phyloP scores from a whole-genome alignment of 2,797 vertebrate genomes.

The Pangasius krempfi region DNA sequence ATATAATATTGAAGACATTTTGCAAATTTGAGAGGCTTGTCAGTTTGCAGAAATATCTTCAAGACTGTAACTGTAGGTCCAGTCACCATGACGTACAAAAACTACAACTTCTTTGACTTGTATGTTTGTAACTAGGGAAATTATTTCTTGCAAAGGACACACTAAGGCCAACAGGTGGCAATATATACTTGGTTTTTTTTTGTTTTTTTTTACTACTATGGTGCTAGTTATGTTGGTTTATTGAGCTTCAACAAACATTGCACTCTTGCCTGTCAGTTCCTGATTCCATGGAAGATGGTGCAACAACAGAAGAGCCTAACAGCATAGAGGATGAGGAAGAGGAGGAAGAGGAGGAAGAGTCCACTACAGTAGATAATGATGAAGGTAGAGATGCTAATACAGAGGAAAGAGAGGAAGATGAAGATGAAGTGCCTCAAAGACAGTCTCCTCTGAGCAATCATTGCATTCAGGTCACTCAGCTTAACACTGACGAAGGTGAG shows the following conservation, averaged over 20 bases:
- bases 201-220: background rate
- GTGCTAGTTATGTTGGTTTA: background rate
- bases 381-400: conserved; percentile 64
- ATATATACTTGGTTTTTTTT: background rate
- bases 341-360: conserved; percentile 55
- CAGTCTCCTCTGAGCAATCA: conserved; percentile 72
- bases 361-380: conserved; percentile 58
- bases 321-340: conserved; percentile 60
- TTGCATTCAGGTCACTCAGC: conserved; percentile 67
- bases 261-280: conserved; percentile 55
- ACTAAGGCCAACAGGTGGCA: conserved; percentile 12
- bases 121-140: background rate
- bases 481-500: conserved; percentile 72
- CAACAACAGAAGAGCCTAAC: conserved; percentile 53
- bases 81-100: background rate
- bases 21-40: background rate
- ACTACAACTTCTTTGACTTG: background rate
- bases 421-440: conserved; percentile 65
- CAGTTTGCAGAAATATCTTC: background rate
- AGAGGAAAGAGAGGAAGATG: conserved; percentile 59
- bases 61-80: background rate
- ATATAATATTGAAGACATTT: background rate
- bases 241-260: background rate
- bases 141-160: background rate
- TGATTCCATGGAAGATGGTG: conserved; percentile 67